Evolutionary conservation across 2,113 vertebrate genomes (phyloP).

Genomic region (Ovis canadensis): DNA sequence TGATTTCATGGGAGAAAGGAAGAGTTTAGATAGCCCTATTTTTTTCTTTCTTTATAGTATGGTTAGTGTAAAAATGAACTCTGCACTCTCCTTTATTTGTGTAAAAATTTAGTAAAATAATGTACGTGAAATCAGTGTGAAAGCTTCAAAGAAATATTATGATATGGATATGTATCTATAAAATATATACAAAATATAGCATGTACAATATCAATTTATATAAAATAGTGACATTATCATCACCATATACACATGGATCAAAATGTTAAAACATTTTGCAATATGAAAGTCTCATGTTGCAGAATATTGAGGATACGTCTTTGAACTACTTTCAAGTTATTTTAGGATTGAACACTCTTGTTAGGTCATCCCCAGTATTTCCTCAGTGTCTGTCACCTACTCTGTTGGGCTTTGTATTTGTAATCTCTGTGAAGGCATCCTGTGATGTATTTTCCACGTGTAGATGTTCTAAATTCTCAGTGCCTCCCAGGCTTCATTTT

Average conservation of each 20-base stretch:
- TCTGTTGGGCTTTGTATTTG: rapidly evolving
- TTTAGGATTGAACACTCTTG: background rate
- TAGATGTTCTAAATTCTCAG: background rate
- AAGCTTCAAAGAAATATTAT: background rate
- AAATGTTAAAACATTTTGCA: background rate
- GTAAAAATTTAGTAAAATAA: background rate
- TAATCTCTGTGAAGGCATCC: background rate
- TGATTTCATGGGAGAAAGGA: background rate
- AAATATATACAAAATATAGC: background rate
- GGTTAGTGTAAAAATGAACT: background rate
- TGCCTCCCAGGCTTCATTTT: background rate
- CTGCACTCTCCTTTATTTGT: background rate
- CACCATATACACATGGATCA: background rate
- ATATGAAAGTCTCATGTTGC: background rate
- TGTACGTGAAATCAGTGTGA: background rate
- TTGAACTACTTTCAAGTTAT: background rate
- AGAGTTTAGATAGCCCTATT: background rate
- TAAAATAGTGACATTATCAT: background rate
- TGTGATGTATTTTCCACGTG: background rate
- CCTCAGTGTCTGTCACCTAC: background rate
- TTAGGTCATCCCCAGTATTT: background rate
- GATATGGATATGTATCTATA: background rate
- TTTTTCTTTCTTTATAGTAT: background rate
- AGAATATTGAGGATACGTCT: background rate
- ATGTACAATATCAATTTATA: background rate